These are phyloP conservation scores for Dynastes grantii DNA, from an alignment of 2,888 invertebrate genomes.

Conservation along the genomic window DNA sequence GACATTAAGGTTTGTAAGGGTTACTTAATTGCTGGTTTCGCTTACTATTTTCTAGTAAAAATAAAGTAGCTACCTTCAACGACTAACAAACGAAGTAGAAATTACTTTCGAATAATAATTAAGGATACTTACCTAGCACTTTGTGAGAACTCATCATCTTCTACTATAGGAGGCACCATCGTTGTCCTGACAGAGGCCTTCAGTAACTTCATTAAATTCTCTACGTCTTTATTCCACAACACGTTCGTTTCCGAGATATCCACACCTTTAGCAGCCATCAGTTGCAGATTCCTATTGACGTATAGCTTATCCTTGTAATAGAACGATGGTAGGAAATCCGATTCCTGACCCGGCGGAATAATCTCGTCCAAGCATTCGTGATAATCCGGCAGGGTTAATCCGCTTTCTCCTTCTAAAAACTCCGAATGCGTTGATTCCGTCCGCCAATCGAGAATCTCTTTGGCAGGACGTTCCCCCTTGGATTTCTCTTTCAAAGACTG, in stretches of 20 bases:
- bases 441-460: slow-evolving; percentile 52
- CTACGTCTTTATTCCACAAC: slow-evolving; percentile 66
- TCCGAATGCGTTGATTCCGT: slow-evolving; percentile 52
- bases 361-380: slow-evolving; percentile 65
- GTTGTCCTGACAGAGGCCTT: slow-evolving; percentile 16
- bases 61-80: too few species aligned
- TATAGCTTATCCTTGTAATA: slow-evolving; percentile 65
- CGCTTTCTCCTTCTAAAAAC: neutral
- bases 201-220: slow-evolving; percentile 58
- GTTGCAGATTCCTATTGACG: slow-evolving; percentile 67
- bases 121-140: slow-evolving; percentile 4
- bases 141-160: neutral
- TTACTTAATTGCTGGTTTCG: too few species aligned
- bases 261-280: slow-evolving; percentile 64
- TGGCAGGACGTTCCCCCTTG: slow-evolving; percentile 17
- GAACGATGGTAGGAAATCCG: slow-evolving; percentile 62
- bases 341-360: slow-evolving; percentile 54
- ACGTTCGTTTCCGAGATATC: slow-evolving; percentile 61
- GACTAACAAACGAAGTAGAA: too few species aligned
- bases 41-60: too few species aligned
- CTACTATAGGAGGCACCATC: neutral
- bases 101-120: too few species aligned
- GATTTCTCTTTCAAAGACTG: slow-evolving; percentile 4
- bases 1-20: too few species aligned
- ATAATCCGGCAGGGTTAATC: slow-evolving; percentile 56